Evolutionary conservation across 2,888 invertebrate species (phyloP).

Genomic region (Protonemura montana): DNA sequence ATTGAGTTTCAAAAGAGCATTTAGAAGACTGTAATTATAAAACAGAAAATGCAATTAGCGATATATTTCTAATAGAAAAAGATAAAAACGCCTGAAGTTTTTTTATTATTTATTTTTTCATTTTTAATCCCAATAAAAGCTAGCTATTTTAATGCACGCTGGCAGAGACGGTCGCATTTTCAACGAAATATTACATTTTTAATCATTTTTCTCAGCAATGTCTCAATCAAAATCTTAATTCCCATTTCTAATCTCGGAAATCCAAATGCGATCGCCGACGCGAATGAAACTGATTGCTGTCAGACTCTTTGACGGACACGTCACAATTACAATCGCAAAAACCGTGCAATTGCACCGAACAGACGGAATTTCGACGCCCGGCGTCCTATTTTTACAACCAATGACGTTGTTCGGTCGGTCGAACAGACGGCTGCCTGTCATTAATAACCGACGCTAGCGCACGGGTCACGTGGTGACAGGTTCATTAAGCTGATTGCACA

Average conservation of each 20-base stretch:
- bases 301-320: not conserved
- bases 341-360: not conserved
- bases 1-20: not conserved
- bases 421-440: not conserved
- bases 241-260: not conserved
- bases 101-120: too few species aligned
- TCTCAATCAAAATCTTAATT: not conserved
- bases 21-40: not conserved
- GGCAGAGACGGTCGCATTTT: too few species aligned
- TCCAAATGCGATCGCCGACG: not conserved
- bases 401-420: not conserved
- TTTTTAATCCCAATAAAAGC: not conserved
- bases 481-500: not conserved
- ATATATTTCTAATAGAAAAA: not conserved
- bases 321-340: too few species aligned
- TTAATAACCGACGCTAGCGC: not conserved
- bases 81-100: not conserved
- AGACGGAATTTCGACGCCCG: too few species aligned
- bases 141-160: not conserved
- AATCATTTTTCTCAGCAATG: not conserved
- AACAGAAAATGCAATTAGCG: not conserved
- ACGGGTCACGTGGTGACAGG: not conserved
- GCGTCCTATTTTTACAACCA: too few species aligned
- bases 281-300: not conserved
- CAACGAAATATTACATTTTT: not conserved